phyloP scores from a whole-genome alignment of 2,113 vertebrate species.

The Strix uralensis region DNA sequence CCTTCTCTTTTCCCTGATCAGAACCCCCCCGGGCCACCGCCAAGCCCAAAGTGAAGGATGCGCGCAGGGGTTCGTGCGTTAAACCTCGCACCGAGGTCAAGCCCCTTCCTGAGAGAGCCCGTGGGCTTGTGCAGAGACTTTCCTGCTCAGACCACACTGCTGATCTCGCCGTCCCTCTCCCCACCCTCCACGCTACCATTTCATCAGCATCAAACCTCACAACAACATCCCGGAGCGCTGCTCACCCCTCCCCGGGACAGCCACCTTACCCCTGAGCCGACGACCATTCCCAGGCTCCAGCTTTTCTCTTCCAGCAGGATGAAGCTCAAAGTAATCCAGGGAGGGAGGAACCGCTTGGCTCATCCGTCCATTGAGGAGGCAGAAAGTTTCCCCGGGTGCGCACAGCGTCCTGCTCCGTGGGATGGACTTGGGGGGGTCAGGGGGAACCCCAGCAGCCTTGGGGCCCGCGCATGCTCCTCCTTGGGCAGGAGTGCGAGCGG shows the following conservation, averaged over 20 bases:
- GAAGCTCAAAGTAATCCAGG: background rate
- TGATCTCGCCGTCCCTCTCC: background rate
- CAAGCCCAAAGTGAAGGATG: background rate
- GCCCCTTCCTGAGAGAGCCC: background rate
- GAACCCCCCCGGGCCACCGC: rapidly evolving
- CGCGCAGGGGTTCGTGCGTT: rapidly evolving
- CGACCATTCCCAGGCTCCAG: background rate
- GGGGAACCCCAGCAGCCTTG: background rate
- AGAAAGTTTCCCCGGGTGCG: background rate
- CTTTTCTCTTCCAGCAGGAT: background rate
- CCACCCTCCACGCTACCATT: background rate
- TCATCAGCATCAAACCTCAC: background rate
- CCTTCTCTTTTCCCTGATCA: background rate
- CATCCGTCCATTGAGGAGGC: background rate
- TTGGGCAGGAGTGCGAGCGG: background rate
- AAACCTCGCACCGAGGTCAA: rapidly evolving
- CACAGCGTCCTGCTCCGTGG: background rate
- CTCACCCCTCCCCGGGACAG: background rate
- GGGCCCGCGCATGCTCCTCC: background rate
- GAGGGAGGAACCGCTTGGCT: background rate
- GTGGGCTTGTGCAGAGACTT: background rate
- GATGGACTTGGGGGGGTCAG: background rate
- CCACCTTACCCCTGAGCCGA: background rate
- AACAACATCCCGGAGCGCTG: background rate
- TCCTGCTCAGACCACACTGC: background rate